Conservation (phyloP, 1,140 invertebrate genomes). For the Chrysomallon squamiferum region DNA sequence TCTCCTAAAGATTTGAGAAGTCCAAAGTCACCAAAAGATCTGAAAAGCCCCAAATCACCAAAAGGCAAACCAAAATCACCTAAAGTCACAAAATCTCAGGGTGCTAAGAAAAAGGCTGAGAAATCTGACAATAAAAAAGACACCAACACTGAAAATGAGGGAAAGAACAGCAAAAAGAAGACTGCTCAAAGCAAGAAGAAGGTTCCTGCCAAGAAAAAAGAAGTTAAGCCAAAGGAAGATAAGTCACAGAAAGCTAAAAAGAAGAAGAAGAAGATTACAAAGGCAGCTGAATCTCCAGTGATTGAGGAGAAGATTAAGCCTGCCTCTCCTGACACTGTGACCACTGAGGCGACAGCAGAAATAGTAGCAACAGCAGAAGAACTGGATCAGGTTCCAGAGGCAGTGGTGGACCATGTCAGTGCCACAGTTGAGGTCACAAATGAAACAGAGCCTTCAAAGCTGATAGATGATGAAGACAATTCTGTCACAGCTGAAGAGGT, state of each 20-base stretch:
- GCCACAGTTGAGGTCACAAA: neutral
- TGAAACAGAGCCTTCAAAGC: neutral
- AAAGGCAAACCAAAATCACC: constrained; percentile 30
- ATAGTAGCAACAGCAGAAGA: constrained; percentile 1
- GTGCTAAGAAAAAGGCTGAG: constrained; percentile 19
- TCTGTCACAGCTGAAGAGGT: neutral
- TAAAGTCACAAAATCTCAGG: constrained; percentile 21
- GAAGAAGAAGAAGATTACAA: constrained; percentile 22
- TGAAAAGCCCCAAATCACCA: constrained; percentile 20
- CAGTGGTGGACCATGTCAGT: neutral
- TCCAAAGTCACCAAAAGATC: constrained; percentile 16
- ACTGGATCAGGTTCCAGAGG: neutral
- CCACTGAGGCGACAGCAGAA: constrained; percentile 6
- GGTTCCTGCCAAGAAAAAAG: constrained; percentile 19
- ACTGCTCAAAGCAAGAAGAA: constrained; percentile 27
- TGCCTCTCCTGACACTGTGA: too few species aligned
- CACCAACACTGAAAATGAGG: constrained; percentile 15
- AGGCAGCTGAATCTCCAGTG: neutral
- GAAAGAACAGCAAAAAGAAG: constrained; percentile 5
- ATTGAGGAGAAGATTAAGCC: neutral
- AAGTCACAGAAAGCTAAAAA: constrained; percentile 22
- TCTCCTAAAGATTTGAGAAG: constrained; percentile 13
- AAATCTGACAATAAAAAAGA: constrained; percentile 13
- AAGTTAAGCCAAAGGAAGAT: constrained; percentile 9
- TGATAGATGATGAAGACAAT: neutral